Conservation (phyloP, 2,797 vertebrate species). For the Limnodromus scolopaceus region DNA sequence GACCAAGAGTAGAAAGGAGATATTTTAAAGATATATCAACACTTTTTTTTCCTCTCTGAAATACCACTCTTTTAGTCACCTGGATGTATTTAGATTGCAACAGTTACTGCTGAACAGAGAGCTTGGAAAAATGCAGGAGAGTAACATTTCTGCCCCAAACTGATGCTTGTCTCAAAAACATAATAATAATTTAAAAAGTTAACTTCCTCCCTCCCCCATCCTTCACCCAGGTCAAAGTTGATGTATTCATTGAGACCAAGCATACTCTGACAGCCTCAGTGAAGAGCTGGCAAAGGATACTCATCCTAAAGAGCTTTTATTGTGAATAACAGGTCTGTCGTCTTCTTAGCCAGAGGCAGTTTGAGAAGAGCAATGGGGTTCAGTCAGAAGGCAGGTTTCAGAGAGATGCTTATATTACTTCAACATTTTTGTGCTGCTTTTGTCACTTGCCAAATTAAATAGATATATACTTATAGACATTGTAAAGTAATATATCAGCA, state of each 20-base stretch:
- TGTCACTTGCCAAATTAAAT: background rate
- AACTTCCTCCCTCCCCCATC: background rate
- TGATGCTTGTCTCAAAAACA: background rate
- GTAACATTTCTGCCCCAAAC: background rate
- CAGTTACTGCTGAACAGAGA: background rate
- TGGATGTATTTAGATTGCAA: background rate
- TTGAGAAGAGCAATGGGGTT: background rate
- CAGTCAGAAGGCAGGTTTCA: background rate
- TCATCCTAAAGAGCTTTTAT: slow-evolving; percentile 24
- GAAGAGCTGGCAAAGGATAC: background rate
- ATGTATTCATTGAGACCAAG: background rate
- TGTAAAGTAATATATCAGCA: background rate
- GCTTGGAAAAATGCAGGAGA: background rate
- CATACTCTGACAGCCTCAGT: background rate
- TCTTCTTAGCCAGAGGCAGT: slow-evolving; percentile 34
- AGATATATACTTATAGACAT: background rate
- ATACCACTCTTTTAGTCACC: background rate
- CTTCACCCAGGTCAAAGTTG: background rate
- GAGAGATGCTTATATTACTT: background rate
- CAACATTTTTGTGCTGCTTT: background rate
- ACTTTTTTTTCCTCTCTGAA: background rate
- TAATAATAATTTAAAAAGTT: background rate
- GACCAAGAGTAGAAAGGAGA: background rate
- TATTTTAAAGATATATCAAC: background rate
- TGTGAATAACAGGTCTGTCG: background rate